Percentiles rank a stretch among this genome's conserved stretches.
These are phyloP conservation scores for Drosophila hamatofila DNA, from an alignment of 2,888 invertebrate genomes.

Conservation along the genomic window DNA sequence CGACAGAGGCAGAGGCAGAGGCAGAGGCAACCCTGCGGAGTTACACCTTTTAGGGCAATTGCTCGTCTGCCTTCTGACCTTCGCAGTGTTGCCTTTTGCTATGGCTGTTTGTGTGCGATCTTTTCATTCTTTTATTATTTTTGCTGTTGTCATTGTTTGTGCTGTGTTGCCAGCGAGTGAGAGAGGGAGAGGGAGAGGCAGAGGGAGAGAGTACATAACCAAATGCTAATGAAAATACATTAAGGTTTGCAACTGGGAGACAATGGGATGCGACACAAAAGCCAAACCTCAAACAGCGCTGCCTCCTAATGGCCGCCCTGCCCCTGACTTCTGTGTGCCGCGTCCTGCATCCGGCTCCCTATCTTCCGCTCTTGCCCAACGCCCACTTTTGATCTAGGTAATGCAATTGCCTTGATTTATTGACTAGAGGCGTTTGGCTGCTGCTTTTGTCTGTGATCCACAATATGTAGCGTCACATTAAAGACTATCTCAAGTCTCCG, in stretches of 20 bases:
- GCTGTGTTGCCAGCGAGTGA: conserved; percentile 8
- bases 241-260: conserved; percentile 41
- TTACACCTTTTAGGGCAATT: conserved; percentile 56
- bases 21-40: conserved; percentile 52
- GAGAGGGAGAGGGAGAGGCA: conserved; percentile 2
- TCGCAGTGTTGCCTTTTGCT: conserved; percentile 30
- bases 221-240: conserved; percentile 68
- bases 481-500: neutral
- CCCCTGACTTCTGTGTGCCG: conserved; percentile 15
- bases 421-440: conserved; percentile 23
- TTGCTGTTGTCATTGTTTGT: conserved; percentile 57
- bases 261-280: conserved; percentile 60
- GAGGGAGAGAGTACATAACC: conserved; percentile 22
- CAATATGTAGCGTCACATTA: neutral
- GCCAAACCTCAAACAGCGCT: conserved; percentile 70
- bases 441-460: neutral
- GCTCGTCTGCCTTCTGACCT: conserved; percentile 54
- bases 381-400: conserved; percentile 44
- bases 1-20: neutral
- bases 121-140: conserved; percentile 22
- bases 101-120: conserved; percentile 18
- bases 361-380: conserved; percentile 37
- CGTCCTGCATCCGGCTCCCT: conserved; percentile 33
- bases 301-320: conserved; percentile 39
- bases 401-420: conserved; percentile 55